A percentile compares a stretch with the other conserved stretches of the same genome.
These are phyloP conservation scores for Conomelus anceps DNA, from an alignment of 2,888 invertebrate genomes.

Conservation along the genomic window DNA sequence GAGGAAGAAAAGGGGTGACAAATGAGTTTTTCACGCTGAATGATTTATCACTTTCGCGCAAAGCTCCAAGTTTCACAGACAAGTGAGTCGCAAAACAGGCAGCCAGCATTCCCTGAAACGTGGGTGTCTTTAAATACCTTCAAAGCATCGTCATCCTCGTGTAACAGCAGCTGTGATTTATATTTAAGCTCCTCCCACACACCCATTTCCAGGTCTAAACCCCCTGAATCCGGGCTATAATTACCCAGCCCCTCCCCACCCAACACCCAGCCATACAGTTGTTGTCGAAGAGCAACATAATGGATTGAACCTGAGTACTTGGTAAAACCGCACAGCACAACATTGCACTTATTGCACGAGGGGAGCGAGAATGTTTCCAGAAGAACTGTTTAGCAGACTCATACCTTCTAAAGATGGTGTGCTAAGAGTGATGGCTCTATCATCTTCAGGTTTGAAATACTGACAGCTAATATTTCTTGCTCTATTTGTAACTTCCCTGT, in stretches of 20 bases:
- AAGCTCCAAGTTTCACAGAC: neutral
- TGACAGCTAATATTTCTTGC: no score
- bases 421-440: neutral
- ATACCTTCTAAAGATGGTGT: neutral
- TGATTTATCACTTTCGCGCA: neutral
- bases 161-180: neutral
- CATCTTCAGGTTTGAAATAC: neutral
- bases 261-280: neutral
- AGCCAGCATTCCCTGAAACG: neutral
- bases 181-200: neutral
- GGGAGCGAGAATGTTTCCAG: neutral
- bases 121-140: neutral
- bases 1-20: neutral
- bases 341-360: neutral
- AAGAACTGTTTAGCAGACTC: neutral
- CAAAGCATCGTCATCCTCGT: neutral
- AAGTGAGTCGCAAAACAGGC: neutral
- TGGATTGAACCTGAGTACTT: neutral
- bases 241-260: no score
- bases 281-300: neutral
- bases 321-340: neutral
- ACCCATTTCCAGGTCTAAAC: neutral
- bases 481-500: no score
- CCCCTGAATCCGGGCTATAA: neutral
- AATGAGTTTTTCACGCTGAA: neutral